Evolutionary conservation across 2,888 invertebrate genomes (phyloP).

Genomic region (Mythimna lalbum): DNA sequence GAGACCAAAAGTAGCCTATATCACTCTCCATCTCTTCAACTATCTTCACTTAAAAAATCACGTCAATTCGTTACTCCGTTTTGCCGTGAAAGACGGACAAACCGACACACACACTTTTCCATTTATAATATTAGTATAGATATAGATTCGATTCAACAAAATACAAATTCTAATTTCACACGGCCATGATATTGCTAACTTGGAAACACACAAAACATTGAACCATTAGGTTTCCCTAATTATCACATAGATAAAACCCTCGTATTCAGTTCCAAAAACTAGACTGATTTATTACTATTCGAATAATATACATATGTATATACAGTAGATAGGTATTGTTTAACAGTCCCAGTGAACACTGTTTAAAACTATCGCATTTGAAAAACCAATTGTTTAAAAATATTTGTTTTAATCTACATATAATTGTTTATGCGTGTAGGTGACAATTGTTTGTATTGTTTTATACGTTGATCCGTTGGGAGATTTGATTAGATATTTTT

Average conservation of each 20-base stretch:
- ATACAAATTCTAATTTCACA: slow-evolving; percentile 4
- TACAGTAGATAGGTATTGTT: slow-evolving; percentile 20
- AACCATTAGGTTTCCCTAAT: slow-evolving; percentile 38
- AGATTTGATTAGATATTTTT: slow-evolving; percentile 42
- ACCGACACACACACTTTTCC: no score
- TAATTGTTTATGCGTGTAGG: slow-evolving; percentile 54
- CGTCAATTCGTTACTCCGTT: no score
- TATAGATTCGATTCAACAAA: neutral
- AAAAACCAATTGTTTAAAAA: slow-evolving; percentile 45
- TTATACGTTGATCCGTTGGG: slow-evolving; percentile 20
- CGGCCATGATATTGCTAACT: slow-evolving; percentile 6
- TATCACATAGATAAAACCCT: slow-evolving; percentile 52
- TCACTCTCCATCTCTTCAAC: no score
- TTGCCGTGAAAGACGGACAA: no score
- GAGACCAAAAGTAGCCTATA: no score
- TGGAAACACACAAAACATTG: slow-evolving; percentile 24
- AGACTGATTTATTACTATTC: slow-evolving; percentile 57
- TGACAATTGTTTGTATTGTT: slow-evolving; percentile 60
- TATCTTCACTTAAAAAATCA: no score
- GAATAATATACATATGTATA: slow-evolving; percentile 28
- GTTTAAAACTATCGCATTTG: slow-evolving; percentile 34
- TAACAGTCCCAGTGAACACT: slow-evolving; percentile 38
- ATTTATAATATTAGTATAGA: no score
- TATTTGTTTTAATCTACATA: slow-evolving; percentile 36
- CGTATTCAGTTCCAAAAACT: slow-evolving; percentile 44